Evolutionary conservation across 1,140 invertebrate species (phyloP).

Genomic region (Heterodera carotae): DNA sequence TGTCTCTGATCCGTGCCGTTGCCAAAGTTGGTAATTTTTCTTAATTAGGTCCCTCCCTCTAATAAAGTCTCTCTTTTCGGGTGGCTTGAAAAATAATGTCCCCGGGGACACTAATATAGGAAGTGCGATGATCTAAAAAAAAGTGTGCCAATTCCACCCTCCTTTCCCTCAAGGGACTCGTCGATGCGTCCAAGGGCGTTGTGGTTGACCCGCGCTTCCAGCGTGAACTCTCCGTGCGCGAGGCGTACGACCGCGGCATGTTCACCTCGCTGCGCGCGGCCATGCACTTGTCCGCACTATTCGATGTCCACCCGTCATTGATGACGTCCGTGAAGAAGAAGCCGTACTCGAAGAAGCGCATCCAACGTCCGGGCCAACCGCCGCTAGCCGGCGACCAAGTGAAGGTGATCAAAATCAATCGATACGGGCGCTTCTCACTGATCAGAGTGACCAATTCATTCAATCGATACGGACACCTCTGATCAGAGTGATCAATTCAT

Average conservation of each 20-base stretch:
- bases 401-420: constrained; percentile 64
- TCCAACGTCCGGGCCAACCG: constrained; percentile 65
- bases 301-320: constrained; percentile 61
- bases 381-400: constrained; percentile 77
- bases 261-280: constrained; percentile 83
- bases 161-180: constrained; percentile 68
- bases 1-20: constrained; percentile 82
- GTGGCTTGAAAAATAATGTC: no score
- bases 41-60: no score
- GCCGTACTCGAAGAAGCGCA: constrained; percentile 76
- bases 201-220: constrained; percentile 78
- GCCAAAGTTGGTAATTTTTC: constrained; percentile 68
- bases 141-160: neutral
- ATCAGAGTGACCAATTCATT: no score
- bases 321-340: constrained; percentile 71
- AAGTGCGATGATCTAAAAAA: neutral
- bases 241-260: constrained; percentile 80
- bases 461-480: no score
- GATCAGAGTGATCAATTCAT: no score
- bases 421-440: constrained; percentile 64
- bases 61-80: no score
- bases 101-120: no score
- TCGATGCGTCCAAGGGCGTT: constrained; percentile 83
- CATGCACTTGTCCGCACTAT: constrained; percentile 69
- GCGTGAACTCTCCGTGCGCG: constrained; percentile 78